A percentile compares a stretch with the other conserved stretches of the same genome.
phyloP scores from a whole-genome alignment of 2,888 invertebrate species.

The Trichopoda pennipes region DNA sequence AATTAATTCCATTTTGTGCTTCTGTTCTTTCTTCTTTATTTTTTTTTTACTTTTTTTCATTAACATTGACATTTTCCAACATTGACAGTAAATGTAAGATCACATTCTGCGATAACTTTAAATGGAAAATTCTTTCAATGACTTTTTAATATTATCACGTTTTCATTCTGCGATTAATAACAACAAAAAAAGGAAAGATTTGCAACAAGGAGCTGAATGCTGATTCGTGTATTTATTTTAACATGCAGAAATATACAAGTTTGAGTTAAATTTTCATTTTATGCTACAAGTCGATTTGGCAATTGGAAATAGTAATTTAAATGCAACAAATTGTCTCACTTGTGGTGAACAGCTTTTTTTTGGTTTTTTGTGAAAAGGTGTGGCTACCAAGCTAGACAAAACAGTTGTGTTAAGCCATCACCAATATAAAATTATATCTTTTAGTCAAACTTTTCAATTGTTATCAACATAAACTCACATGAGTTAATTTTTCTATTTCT shows the following conservation, averaged over 20 bases:
- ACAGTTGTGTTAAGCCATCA: conserved; percentile 30
- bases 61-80: too few species aligned
- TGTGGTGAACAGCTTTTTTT: conserved; percentile 23
- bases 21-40: too few species aligned
- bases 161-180: conserved; percentile 62
- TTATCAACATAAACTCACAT: not conserved
- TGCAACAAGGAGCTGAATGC: not conserved
- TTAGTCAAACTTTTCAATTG: not conserved
- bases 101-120: conserved; percentile 5
- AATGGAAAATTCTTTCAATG: conserved; percentile 38
- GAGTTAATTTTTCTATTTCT: not conserved
- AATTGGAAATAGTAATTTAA: conserved; percentile 36
- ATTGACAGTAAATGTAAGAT: too few species aligned
- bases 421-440: conserved; percentile 1
- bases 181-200: conserved; percentile 21
- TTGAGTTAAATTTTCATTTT: not conserved
- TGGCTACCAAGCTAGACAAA: conserved; percentile 42
- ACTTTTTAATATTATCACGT: conserved; percentile 78
- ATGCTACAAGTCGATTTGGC: not conserved
- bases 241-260: conserved; percentile 31
- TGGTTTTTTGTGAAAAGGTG: conserved; percentile 44
- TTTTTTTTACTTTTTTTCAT: too few species aligned
- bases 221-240: not conserved
- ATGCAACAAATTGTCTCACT: conserved; percentile 52
- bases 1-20: too few species aligned